Conservation (phyloP, 1,140 invertebrate species). For the Elymnias hypermnestra region DNA sequence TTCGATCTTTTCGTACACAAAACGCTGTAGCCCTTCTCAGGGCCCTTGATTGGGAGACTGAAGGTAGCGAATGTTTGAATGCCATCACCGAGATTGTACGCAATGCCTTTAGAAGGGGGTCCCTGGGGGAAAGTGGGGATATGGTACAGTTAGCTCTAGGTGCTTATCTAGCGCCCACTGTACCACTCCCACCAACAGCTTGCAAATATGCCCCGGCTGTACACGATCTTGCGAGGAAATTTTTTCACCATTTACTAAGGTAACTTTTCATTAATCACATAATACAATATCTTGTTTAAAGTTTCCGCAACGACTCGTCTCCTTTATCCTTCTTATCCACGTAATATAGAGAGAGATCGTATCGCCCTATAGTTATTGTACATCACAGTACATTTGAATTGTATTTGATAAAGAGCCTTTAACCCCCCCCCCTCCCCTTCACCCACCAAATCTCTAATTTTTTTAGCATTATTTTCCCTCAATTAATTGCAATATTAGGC, state of each 20-base stretch:
- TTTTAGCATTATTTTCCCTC: too few species aligned
- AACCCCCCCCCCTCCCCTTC: too few species aligned
- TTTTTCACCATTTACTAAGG: constrained; percentile 66
- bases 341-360: too few species aligned
- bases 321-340: too few species aligned
- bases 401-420: too few species aligned
- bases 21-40: constrained; percentile 45
- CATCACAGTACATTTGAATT: too few species aligned
- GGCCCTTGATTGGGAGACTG: constrained; percentile 51
- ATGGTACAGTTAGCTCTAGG: constrained; percentile 52
- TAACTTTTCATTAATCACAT: too few species aligned
- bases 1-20: constrained; percentile 33
- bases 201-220: constrained; percentile 39
- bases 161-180: constrained; percentile 47
- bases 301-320: too few species aligned
- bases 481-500: too few species aligned
- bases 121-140: constrained; percentile 16
- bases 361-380: constrained; percentile 2
- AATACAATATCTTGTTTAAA: too few species aligned
- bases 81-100: constrained; percentile 26
- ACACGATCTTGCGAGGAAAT: constrained; percentile 60
- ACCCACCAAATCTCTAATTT: too few species aligned
- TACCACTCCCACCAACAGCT: constrained; percentile 33
- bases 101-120: constrained; percentile 18
- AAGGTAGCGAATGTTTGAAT: constrained; percentile 43